Base-by-base conservation (phyloP, 2,113 vertebrate species). In the Melanerpes formicivorus region DNA sequence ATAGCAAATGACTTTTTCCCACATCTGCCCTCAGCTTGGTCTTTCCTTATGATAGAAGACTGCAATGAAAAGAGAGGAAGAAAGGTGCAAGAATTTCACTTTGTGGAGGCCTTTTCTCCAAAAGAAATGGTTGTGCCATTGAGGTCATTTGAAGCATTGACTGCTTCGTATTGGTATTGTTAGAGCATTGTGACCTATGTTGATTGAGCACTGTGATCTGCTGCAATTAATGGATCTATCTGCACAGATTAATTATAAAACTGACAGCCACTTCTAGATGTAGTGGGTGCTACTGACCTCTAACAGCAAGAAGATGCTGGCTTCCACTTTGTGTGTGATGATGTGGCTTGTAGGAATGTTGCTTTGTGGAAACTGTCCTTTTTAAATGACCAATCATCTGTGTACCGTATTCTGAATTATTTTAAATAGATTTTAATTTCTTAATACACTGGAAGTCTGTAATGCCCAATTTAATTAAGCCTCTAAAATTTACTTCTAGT, bases 1-100 rank as follows among this genome's bases (percentile, higher is more conserved):
- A 86, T 86, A 93, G 77, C 54, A 92, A 95, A 92, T 94, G 63
- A 90, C 64, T 93, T 88, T 80, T 88, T 55, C 78, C 87, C 82
- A 93, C 91, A 90, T 88, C 62, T 90, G 74, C 74, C 90, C 82
- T 90, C 30, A 44, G 37, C 60, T 70, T 86, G 73, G 72, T 86
- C 82, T 90, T 90, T 81, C 55, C 32, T 60, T 67, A 8, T 44
- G 76, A 62, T 77, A 88, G 67, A 48, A 83, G 26, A 52, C 52
- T 84, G 65, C 50, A 65, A 19, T 69, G 58, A 72, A 89, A 73
- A 63, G 34, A 69, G 60, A 59, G 15, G 55, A 62, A 78, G 91
- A 88, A 71, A 78, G 67, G 66, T 74, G 59, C 17, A 81, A 75
- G 59, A 58, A 32, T 84, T 91, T 82, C 17, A 44, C 32, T 72